phyloP scores from a whole-genome alignment of 2,113 vertebrate species.

The Mormyrus iriodes region DNA sequence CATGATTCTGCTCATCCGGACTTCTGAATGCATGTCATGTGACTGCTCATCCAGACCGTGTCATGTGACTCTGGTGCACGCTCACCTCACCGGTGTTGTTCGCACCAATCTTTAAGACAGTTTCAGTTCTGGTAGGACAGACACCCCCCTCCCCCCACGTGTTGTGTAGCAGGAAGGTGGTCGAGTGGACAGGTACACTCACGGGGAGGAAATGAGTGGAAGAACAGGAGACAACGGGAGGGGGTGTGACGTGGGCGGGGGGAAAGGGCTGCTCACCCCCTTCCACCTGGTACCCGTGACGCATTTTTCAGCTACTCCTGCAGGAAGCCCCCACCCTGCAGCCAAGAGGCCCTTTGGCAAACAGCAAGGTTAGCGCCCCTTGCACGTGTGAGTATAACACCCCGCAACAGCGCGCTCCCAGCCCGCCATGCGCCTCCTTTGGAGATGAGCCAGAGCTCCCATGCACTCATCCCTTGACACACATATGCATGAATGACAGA shows the following conservation, averaged over 20 bases:
- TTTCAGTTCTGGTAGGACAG: neutral
- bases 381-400: neutral
- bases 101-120: neutral
- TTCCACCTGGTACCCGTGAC: neutral
- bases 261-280: neutral
- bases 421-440: neutral
- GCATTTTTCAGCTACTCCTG: neutral
- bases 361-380: neutral
- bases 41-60: neutral
- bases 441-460: neutral
- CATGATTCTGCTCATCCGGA: neutral
- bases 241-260: neutral
- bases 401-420: neutral
- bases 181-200: neutral
- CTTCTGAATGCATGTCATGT: too few species aligned
- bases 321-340: neutral
- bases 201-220: neutral
- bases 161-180: neutral
- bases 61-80: neutral
- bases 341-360: neutral
- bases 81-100: neutral
- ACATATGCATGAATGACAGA: neutral
- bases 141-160: neutral
- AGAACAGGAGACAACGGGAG: neutral
- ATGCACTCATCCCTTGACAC: neutral